Evolutionary conservation across 2,113 vertebrate species (phyloP).

Genomic region (Antechinus flavipes): DNA sequence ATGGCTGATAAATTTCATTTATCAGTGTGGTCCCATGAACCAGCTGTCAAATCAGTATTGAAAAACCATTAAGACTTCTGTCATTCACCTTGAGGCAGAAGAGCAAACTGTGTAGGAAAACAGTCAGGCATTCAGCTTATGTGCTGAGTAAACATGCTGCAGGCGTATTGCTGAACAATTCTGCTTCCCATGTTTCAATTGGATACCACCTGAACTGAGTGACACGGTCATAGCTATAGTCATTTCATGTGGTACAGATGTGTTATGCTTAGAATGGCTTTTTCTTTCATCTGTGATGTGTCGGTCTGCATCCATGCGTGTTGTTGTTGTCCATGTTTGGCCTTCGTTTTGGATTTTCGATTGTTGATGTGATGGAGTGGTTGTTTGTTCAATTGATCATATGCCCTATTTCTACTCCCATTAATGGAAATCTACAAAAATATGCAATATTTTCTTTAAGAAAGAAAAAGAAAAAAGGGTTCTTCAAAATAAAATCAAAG

Average conservation of each 20-base stretch:
- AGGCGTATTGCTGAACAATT: slow-evolving; percentile 74
- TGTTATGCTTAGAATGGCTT: slow-evolving; percentile 63
- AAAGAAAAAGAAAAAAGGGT: neutral
- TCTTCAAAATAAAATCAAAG: slow-evolving; percentile 54
- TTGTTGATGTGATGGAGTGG: slow-evolving; percentile 26
- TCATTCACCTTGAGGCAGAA: slow-evolving; percentile 89
- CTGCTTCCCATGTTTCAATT: slow-evolving; percentile 76
- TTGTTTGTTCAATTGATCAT: slow-evolving; percentile 54
- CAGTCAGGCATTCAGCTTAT: slow-evolving; percentile 72
- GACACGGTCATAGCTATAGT: slow-evolving; percentile 51
- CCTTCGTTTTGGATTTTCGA: slow-evolving; percentile 47
- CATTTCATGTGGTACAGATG: slow-evolving; percentile 79
- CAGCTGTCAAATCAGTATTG: slow-evolving; percentile 86
- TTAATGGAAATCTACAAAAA: slow-evolving; percentile 28
- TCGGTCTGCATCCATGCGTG: slow-evolving; percentile 21
- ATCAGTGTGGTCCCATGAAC: slow-evolving; percentile 89
- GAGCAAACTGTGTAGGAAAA: slow-evolving; percentile 89
- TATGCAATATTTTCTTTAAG: slow-evolving; percentile 5
- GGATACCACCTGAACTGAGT: slow-evolving; percentile 65
- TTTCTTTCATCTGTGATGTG: slow-evolving; percentile 39
- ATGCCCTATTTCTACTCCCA: neutral
- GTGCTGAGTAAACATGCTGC: slow-evolving; percentile 79
- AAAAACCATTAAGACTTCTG: slow-evolving; percentile 89
- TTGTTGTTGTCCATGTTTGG: slow-evolving; percentile 39
- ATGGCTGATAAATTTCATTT: slow-evolving; percentile 89